Conservation (phyloP, 1,140 invertebrate genomes). For the Leptopilina boulardi region DNA sequence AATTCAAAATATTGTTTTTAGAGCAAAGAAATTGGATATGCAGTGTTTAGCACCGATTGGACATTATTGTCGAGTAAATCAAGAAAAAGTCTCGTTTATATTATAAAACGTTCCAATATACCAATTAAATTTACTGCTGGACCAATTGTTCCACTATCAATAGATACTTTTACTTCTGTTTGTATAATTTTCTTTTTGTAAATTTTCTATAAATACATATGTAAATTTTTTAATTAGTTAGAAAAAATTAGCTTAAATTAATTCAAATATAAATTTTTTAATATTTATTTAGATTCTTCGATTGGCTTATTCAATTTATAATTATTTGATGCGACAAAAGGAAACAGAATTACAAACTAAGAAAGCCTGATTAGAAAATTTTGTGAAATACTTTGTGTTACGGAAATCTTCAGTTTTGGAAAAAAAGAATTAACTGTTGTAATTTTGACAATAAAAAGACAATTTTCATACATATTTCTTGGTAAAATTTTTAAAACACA, state of each 20-base stretch:
- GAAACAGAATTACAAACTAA: not conserved
- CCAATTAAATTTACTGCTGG: constrained; percentile 8
- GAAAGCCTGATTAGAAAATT: not conserved
- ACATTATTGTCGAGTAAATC: not conserved
- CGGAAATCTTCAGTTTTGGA: too few species aligned
- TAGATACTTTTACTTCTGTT: not conserved
- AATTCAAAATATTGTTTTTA: not conserved
- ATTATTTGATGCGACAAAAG: not conserved
- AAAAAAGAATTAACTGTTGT: too few species aligned
- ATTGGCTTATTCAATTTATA: not conserved
- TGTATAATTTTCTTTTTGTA: not conserved
- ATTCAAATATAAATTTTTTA: too few species aligned
- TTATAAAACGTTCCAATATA: not conserved
- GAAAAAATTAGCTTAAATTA: too few species aligned
- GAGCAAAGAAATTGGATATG: constrained; percentile 19
- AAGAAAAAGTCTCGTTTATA: not conserved
- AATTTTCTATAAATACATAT: too few species aligned
- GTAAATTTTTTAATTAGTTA: too few species aligned
- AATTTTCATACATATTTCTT: too few species aligned
- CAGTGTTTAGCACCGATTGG: not conserved
- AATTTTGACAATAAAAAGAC: too few species aligned
- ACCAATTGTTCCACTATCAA: not conserved
- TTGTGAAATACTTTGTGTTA: too few species aligned
- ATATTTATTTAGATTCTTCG: not conserved
- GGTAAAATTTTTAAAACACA: too few species aligned